Evolutionary conservation across 2,113 vertebrate species (phyloP).

Genomic region (Crotalus viridis): DNA sequence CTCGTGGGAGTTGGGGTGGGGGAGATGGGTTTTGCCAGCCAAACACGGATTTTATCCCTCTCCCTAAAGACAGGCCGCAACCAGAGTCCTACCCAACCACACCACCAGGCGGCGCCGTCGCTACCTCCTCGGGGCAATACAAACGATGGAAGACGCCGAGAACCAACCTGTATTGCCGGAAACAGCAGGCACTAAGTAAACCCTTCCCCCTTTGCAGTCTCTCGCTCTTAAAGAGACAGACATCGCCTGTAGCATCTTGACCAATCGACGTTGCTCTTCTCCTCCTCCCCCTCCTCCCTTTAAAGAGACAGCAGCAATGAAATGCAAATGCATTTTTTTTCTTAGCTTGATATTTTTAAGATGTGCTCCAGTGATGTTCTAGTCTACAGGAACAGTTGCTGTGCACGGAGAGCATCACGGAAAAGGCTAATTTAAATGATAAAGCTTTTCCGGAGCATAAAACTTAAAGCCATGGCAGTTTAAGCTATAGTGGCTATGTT

Average conservation of each 20-base stretch:
- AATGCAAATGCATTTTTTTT: neutral
- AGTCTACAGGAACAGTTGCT: neutral
- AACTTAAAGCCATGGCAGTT: neutral
- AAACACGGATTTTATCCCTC: neutral
- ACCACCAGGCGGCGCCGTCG: conserved; percentile 12
- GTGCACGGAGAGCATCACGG: neutral
- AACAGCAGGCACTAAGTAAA: neutral
- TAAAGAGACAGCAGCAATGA: neutral
- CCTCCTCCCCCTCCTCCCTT: neutral
- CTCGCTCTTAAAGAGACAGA: conserved; percentile 1
- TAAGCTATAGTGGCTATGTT: neutral
- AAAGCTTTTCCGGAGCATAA: neutral
- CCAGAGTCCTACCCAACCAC: neutral
- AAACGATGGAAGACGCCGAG: neutral
- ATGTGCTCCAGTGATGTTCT: neutral
- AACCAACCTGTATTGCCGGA: conserved; percentile 4
- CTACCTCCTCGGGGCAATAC: neutral
- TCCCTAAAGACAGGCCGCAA: neutral
- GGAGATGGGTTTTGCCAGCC: neutral
- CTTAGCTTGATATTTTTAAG: neutral
- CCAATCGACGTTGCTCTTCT: neutral
- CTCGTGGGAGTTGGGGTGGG: neutral
- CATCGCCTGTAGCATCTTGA: neutral
- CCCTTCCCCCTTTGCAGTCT: neutral
- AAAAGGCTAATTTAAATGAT: neutral